Evolutionary conservation across 2,888 invertebrate species (phyloP), one percentile per base, ranked within the genome.

Genomic region (Chironomus riparius): DNA sequence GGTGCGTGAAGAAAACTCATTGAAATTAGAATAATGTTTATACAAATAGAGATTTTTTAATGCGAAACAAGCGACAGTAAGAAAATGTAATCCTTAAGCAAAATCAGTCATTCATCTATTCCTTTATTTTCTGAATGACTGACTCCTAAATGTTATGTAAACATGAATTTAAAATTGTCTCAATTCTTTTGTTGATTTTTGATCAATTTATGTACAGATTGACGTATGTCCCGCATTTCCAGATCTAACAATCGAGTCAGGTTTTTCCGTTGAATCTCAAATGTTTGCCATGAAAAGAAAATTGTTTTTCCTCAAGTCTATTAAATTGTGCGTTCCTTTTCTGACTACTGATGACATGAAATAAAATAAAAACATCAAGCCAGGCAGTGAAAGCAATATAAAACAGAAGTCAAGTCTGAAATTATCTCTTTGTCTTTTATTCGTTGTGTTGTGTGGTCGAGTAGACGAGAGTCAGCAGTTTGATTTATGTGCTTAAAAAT

Each of bases 71-170:
- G 13, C 5, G 15, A 50, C n/a, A 28, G 28, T 5, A 28, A 4
- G 28, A 38, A 50, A n/a, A 56, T 56, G 56, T 15, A 56, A 56
- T 56, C 6, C 15, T 56, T 18, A 56, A 18, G 10, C 38, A 38
- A 38, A 38, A 38, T 38, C 38, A 38, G 38, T 38, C 38, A 38
- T 38, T 38, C 38, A 38, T 2, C 4, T 56, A 18, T 15, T 56
- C 15, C 12, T 0, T 56, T n/a, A n/a, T n/a, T n/a, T 56, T 56
- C 56, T 56, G 56, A 56, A 47, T 47, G 70, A 70, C 1, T 70
- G 70, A 18, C 50, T 69, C 47, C 47, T 28, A 24, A 71, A 71
- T 71, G 71, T 71, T 56, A 71, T 71, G 71, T 71, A 56, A 71
- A 71, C 71, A 71, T 56, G 48, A 71, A 56, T 71, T 71, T 28